Base-by-base conservation (phyloP, 2,113 vertebrate genomes). In the Sebastes schlegelii region DNA sequence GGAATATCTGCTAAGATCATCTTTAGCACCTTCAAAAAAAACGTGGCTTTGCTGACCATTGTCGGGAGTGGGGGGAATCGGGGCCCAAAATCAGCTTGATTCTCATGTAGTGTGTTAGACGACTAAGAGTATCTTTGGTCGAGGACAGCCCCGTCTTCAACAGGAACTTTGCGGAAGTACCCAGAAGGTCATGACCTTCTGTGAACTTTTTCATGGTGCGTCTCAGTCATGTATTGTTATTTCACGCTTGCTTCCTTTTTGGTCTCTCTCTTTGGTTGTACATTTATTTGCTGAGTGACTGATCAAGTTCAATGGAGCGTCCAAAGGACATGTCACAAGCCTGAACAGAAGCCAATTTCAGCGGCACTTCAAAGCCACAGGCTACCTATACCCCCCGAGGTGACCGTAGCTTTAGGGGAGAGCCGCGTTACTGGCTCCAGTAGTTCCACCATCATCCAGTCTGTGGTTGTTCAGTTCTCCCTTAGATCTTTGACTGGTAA, bases 301-400 rank as follows among this genome's bases (percentile, higher is more conserved):
- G 89, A 90, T 94, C 88, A 89, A 80, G 92, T 91, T 94, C 89
- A 94, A 23, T 83, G 80, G 86, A 92, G 92, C 93, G 76, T 92
- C 77, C 72, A 80, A 78, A 88, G 90, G 84, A 93, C 92, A 71
- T 91, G 88, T 85, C 91, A 74, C 51, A 76, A 86, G 87, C 73
- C 87, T 86, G 84, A 94, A 94, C 89, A 86, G 86, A 86, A 91
- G 91, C 86, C 89, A 90, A 65, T 83, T 74, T 83, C 80, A 43
- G 85, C 63, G 8, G 80, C 73, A 89, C 92, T 93, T 94, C 91
- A 93, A 95, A 92, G 90, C 61, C 19, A 84, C 34, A 12, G 42
- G 48, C 64, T 74, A 68, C 85, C 72, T 46, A 54, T 64, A 74
- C 83, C 84, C 88, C 90, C 88, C n/a, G 80, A 74, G 87, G 89